phyloP scores from a whole-genome alignment of 2,888 invertebrate genomes.

The Desoria tigrina region DNA sequence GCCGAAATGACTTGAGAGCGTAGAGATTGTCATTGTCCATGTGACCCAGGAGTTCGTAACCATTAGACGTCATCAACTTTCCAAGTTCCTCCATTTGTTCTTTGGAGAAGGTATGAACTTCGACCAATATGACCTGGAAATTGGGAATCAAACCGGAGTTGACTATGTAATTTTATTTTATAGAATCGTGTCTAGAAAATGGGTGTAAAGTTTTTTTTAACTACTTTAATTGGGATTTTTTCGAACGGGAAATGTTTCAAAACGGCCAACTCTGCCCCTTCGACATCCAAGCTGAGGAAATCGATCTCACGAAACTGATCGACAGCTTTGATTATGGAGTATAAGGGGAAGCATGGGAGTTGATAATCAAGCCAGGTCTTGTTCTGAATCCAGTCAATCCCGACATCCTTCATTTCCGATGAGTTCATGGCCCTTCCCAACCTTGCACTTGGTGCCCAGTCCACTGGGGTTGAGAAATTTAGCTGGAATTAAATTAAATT shows the following conservation, averaged over 20 bases:
- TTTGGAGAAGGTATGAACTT: no score
- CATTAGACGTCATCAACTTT: no score
- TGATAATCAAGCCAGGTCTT: constrained; percentile 15
- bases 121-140: no score
- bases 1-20: no score
- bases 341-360: constrained; percentile 6
- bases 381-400: constrained; percentile 15
- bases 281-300: constrained; percentile 13
- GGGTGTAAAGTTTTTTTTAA: no score
- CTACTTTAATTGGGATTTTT: constrained; percentile 3
- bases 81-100: no score
- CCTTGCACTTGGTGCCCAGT: constrained; percentile 13
- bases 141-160: no score
- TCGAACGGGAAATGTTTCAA: constrained; percentile 10
- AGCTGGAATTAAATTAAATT: neutral
- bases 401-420: constrained; percentile 1
- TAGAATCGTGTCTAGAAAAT: no score
- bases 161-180: no score
- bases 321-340: constrained; percentile 11
- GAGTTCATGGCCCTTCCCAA: neutral
- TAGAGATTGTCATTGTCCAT: no score
- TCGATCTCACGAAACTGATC: constrained; percentile 1
- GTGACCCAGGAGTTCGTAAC: no score
- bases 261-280: constrained; percentile 9
- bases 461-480: constrained; percentile 12